phyloP scores from a whole-genome alignment of 2,797 vertebrate species.

The Decapterus maruadsi region DNA sequence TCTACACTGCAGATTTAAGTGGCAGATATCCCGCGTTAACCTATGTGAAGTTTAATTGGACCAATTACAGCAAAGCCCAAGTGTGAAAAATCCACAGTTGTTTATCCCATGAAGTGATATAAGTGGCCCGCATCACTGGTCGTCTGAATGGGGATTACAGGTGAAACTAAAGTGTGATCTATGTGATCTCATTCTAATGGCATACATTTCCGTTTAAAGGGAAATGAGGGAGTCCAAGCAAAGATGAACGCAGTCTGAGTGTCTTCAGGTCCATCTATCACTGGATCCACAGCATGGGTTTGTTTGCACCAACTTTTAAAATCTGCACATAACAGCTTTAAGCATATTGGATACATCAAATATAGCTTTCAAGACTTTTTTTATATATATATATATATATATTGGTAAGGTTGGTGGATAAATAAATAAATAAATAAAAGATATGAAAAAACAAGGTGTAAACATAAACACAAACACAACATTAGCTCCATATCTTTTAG shows the following conservation, averaged over 20 bases:
- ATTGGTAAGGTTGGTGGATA: neutral
- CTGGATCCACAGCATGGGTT: neutral
- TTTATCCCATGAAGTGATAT: slow-evolving; percentile 5
- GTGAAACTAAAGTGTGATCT: neutral
- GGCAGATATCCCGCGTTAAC: neutral
- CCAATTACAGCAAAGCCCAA: neutral
- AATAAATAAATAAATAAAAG: no score
- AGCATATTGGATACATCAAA: neutral
- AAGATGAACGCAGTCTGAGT: neutral
- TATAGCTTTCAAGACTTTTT: neutral
- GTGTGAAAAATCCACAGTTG: neutral
- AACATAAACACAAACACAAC: neutral
- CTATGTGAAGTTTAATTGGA: neutral
- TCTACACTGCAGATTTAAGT: neutral
- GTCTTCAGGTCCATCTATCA: neutral
- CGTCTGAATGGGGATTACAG: neutral
- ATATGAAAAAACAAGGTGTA: neutral
- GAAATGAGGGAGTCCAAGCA: neutral
- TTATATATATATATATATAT: neutral
- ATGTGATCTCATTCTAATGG: neutral
- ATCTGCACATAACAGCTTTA: neutral
- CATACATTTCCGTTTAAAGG: neutral
- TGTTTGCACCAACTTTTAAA: neutral
- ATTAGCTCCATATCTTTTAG: neutral
- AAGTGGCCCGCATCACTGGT: neutral